Conservation (phyloP, 2,888 invertebrate genomes). For the Ptilodon capucinus region DNA sequence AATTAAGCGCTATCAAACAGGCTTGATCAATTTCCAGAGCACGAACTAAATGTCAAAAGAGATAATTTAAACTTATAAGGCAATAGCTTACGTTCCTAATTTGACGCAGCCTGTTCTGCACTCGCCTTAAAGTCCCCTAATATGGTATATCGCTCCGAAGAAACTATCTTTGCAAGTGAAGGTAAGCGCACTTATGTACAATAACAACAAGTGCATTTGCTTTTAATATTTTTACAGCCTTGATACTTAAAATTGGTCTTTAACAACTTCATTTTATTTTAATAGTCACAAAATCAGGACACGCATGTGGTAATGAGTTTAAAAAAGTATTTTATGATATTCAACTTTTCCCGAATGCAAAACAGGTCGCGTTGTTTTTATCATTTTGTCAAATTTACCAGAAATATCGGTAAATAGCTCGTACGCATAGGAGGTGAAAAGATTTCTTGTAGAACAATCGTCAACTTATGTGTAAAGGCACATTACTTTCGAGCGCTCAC, state of each 20-base stretch:
- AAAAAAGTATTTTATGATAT: no score
- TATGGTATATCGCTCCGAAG: conserved; percentile 20
- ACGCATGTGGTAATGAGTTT: no score
- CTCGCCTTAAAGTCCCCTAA: conserved; percentile 22
- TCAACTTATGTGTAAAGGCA: no score
- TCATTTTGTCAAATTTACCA: no score
- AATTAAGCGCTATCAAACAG: conserved; percentile 31
- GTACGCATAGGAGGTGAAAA: no score
- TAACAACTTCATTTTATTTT: no score
- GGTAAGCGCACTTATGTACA: conserved; percentile 10
- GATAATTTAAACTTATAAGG: conserved; percentile 38
- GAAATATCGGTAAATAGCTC: no score
- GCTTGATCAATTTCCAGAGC: conserved; percentile 14
- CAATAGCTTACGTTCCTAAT: conserved; percentile 31
- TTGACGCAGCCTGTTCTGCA: conserved; percentile 12
- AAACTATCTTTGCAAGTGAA: conserved; percentile 18
- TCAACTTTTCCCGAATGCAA: no score
- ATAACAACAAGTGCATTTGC: conserved; percentile 7
- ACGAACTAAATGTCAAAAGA: conserved; percentile 30
- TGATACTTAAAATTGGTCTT: neutral
- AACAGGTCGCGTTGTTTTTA: neutral
- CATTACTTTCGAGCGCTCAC: no score
- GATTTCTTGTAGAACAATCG: no score
- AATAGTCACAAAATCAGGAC: no score
- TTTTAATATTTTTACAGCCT: neutral